Base-by-base conservation (phyloP, 2,888 invertebrate genomes). In the Alloplasta piceator region DNA sequence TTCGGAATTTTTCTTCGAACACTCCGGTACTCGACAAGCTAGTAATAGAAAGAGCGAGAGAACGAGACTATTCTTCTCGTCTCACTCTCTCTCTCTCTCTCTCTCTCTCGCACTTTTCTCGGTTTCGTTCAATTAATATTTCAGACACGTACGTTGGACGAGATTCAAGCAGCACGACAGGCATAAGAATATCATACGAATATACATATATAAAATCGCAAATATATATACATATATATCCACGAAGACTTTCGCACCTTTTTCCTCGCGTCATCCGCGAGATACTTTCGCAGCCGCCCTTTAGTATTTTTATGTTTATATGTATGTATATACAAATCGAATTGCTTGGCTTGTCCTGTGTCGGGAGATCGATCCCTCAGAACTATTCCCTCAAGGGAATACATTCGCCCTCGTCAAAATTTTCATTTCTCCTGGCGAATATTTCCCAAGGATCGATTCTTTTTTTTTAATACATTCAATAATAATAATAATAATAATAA, bases 1-100 rank as follows among this genome's bases (percentile, higher is more conserved):
- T 82, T 82, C 71, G 78, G 78, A 82, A 82, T 82, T 82, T 82
- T 78, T 82, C 81, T 78, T 78, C 81, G 77, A 75, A 78, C 67
- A 78, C 74, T 78, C 70, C 26, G 26, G 78, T 74, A 78, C 78
- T 78, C 78, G 77, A 74, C 52, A 70, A 74, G 76, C 10, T 26
- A 61, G 72, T 12, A 38, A 9, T 14, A 2, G 43, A 50, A 16
- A 46, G 16, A 16, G 14, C 14, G 43, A 26, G 63, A 52, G 71
- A 75, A 12, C n/a, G 14, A 38, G 14, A 6, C 43, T 43, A 56
- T 16, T 61, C 5, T 75, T 60, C 36, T 50, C 60, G 14, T 68
- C 48, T 55, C 56, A 73, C 64, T 78, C 74, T 46, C 58, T 66
- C 41, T 67, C 67, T 41, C 50, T 60, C 41, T 61, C 46, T 61